Conservation (phyloP, 2,888 invertebrate species). For the Odontocolon sp. region DNA sequence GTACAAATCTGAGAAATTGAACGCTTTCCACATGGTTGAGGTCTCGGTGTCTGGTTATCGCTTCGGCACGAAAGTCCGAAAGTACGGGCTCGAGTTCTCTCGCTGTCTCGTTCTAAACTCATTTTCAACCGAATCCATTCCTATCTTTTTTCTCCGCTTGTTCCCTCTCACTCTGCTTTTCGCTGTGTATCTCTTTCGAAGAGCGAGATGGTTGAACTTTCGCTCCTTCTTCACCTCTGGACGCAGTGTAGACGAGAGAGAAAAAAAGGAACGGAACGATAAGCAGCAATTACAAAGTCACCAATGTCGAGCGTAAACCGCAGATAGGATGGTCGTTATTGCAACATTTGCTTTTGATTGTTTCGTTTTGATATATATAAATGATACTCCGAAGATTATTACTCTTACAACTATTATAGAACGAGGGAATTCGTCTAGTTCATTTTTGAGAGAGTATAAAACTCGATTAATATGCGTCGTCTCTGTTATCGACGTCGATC, state of each 20-base stretch:
- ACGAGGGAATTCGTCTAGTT: not conserved
- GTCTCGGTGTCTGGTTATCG: constrained; percentile 50
- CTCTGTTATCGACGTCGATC: constrained; percentile 55
- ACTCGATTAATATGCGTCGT: not conserved
- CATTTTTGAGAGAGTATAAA: no score
- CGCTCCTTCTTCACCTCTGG: constrained; percentile 8
- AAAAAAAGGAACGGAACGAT: not conserved
- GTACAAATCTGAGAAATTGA: no score
- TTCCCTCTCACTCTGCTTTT: not conserved
- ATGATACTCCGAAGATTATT: not conserved
- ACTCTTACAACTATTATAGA: constrained; percentile 10
- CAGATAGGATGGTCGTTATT: not conserved
- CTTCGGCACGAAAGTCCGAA: constrained; percentile 36
- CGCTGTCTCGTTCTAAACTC: constrained; percentile 53
- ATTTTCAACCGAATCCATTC: constrained; percentile 40
- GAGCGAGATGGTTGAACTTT: constrained; percentile 40
- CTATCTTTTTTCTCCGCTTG: constrained; percentile 5
- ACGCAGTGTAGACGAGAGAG: not conserved
- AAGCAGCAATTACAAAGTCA: not conserved
- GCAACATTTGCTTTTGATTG: not conserved
- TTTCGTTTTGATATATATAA: no score
- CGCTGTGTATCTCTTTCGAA: constrained; percentile 11
- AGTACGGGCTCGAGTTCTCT: constrained; percentile 22
- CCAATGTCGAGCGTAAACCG: constrained; percentile 18
- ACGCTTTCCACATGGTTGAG: constrained; percentile 44